Base-by-base conservation (phyloP, 1,140 invertebrate species). In the Phymastichus coffea region DNA sequence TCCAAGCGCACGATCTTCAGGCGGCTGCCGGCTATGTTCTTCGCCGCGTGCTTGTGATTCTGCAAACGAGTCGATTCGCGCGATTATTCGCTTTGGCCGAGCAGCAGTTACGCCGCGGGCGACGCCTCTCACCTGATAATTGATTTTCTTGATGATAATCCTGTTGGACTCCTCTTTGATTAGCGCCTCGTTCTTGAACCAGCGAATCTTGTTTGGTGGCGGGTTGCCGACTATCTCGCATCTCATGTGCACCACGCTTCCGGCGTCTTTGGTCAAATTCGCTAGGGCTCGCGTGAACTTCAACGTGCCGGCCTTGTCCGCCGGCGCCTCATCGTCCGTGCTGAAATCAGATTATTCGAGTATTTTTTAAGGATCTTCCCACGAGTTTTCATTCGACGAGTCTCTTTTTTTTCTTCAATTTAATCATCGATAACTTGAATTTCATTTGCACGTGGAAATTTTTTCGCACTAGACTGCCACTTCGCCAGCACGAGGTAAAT, bases 221-320 rank as follows among this genome's bases (percentile, higher is more conserved):
- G 84, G 77, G 35, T 86, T 85, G 20, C 82, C 78, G n/a, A 87
- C 84, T 8, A 88, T 87, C 68, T 90, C 87, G 69, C 89, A 91
- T 35, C 81, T 70, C 63, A 91, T 78, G 55, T 83, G 81, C 2
- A 87, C 82, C 2, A 74, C 78, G 22, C 85, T 83, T 2, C 87
- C 88, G 10, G 80, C 75, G 60, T 86, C 84, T 62, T 82, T 82
- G 3, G 87, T 88, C 14, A 85, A 64, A 67, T 91, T 91, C 15
- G 70, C 74, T 64, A 89, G 67, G 10, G 77, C 70, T 15, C 73
- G 65, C 20, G 75, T 65, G 54, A 82, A 80, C 46, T 77, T 69
- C 8, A 82, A 47, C 3, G 79, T 77, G 4, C 76, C 77, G 63
- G 61, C 66, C 30, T 71, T 71, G 9, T 64, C 61, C 3, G 67